Evolutionary conservation across 2,797 vertebrate species (phyloP), one percentile per base, ranked within the genome.

Genomic region (Onychomys torridus): DNA sequence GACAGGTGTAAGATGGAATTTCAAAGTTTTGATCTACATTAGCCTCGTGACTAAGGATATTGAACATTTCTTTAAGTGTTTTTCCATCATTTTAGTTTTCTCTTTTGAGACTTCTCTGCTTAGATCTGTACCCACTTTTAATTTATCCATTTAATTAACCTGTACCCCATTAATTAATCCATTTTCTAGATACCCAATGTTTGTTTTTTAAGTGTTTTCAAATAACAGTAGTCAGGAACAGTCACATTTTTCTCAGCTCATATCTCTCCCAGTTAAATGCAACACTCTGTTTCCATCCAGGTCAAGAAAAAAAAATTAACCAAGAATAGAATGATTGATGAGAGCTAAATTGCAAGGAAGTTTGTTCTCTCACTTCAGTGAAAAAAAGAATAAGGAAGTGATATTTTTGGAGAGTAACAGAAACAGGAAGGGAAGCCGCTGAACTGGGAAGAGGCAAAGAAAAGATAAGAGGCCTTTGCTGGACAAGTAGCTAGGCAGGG

Each of bases 401-500:
- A 63, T 87, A 32, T 43, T 55, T 87, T 79, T 55, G 16, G 16
- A 77, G 14, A 85, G 32, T 34, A 84, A 84, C 49, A 73, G 25
- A 95, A 95, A 67, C 19, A 40, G 34, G n/a, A 40, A 79, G 34
- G 12, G 29, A 55, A 95, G 91, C 4, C 23, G 2, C 17, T 46
- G 27, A 65, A 84, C 1, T 61, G 14, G 40, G 23, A 81, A 82
- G 23, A 19, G 29, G 46, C 0, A 25, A n/a, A 52, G 10, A 23
- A 69, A 91, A 6, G 61, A 37, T 86, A 73, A 55, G 46, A 52
- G 9, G 4, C 37, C 25, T 29, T 75, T 77, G 29, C 43, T 71
- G 79, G 81, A 96, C 29, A 61, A 46, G 6, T 90, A 91, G 93
- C 93, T 94, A 78, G 94, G 76, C 89, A 32, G 92, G 88, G 93